Base-by-base conservation (phyloP, 2,888 invertebrate genomes). In the Ametastegia equiseti region DNA sequence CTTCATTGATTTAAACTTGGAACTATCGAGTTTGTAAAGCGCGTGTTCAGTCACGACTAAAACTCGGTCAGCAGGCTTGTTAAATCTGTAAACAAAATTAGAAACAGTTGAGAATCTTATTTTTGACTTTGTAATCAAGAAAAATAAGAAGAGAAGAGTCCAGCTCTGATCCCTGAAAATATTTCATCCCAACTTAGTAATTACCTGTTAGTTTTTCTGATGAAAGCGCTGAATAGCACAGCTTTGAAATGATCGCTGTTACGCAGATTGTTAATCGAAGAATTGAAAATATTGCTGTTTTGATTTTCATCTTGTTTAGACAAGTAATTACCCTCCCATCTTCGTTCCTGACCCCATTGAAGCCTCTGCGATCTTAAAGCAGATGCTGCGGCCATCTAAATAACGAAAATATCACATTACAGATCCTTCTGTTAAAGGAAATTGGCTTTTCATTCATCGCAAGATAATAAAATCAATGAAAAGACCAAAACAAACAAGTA, bases 241-340 rank as follows among this genome's bases (percentile, higher is more conserved):
- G 92, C 90, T 79, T 93, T 93, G 88, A 96, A 96, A 81, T 93
- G 93, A 86, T 96, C 95, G 1, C 93, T 92, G 87, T 95, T 95
- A 87, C 94, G 95, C 84, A 97, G 91, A 86, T 94, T 94, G 83
- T 94, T 95, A 39, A 96, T 93, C 80, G 95, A 95, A 6, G 94
- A 93, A 84, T 94, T 95, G 91, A 94, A 97, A 6, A 94, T 92
- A 30, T 94, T 93, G 81, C 94, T 94, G 84, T 94, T 94, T 45
- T 94, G 93, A 89, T 97, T 97, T 87, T 97, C 96, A 80, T 93
- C 93, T 0, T 93, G 92, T 84, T 94, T 93, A 3, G 94, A 93
- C 84, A 98, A 93, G 89, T 98, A 98, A 91, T 98, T 97, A 50
- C 97, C 97, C 84, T 95, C 93, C 98, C 98, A 98, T 86, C 95